A percentile compares a stretch with the other conserved stretches of the same genome.
Evolutionary conservation across 2,113 vertebrate species (phyloP).

Genomic region (Pseudorasbora parva): DNA sequence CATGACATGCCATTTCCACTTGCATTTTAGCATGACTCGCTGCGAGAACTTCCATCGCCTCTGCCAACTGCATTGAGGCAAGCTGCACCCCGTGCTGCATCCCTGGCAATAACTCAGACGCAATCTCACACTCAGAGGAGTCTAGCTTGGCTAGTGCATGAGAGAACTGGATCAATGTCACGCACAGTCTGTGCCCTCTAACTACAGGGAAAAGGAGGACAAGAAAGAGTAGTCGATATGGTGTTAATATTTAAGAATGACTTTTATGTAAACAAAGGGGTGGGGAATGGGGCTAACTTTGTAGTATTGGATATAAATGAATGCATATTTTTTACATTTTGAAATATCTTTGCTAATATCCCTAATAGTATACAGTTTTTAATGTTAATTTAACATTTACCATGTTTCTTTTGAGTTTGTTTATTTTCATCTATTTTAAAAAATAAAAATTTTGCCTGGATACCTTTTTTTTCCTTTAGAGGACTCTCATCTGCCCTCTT

Average conservation of each 20-base stretch:
- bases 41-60: conserved; percentile 77
- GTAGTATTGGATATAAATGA: not conserved
- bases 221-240: conserved; percentile 47
- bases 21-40: conserved; percentile 76
- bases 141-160: conserved; percentile 65
- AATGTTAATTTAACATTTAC: not conserved
- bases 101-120: conserved; percentile 72
- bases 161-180: conserved; percentile 65
- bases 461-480: conserved; percentile 59
- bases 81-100: conserved; percentile 70
- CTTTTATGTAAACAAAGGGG: conserved; percentile 4
- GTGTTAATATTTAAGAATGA: conserved; percentile 9
- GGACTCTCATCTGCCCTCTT: conserved; percentile 60
- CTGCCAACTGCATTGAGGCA: conserved; percentile 75
- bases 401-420: not conserved
- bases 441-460: conserved; percentile 3
- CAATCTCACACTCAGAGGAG: conserved; percentile 72
- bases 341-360: not conserved
- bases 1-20: conserved; percentile 81
- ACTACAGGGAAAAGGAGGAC: conserved; percentile 46
- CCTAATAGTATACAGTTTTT: not conserved
- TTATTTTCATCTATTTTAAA: conserved; percentile 13
- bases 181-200: conserved; percentile 57
- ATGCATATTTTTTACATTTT: not conserved
- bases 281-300: not conserved